These are phyloP conservation scores for Carassius carassius DNA, from an alignment of 2,113 vertebrate species.

Conservation along the genomic window DNA sequence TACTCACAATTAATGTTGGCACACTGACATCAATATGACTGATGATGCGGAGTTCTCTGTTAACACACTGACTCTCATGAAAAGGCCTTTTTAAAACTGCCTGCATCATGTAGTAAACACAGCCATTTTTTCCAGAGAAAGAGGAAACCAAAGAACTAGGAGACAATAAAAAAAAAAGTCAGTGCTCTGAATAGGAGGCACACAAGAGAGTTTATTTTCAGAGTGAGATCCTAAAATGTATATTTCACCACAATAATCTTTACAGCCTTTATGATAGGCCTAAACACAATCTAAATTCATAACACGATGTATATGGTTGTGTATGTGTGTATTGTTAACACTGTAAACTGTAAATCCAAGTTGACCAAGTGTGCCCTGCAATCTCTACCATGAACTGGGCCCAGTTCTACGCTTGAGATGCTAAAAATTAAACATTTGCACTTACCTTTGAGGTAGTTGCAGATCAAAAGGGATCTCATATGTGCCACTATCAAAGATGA, in stretches of 20 bases:
- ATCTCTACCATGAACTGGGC: background rate
- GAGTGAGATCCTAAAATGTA: too few species aligned
- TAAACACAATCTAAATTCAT: too few species aligned
- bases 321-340: too few species aligned
- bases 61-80: conserved; percentile 70
- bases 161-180: conserved; percentile 43
- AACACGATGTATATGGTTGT: too few species aligned
- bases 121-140: conserved; percentile 81
- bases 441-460: conserved; percentile 82
- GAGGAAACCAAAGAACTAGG: conserved; percentile 81
- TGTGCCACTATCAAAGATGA: conserved; percentile 75
- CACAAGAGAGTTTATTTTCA: too few species aligned
- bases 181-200: background rate
- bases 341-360: too few species aligned
- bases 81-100: conserved; percentile 75
- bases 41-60: conserved; percentile 78
- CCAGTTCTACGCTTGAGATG: background rate
- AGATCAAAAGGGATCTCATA: conserved; percentile 82
- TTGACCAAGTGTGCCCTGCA: too few species aligned
- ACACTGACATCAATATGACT: conserved; percentile 81
- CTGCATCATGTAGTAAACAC: conserved; percentile 77
- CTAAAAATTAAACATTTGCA: conserved; percentile 25
- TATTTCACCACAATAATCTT: too few species aligned
- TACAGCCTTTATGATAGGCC: too few species aligned
- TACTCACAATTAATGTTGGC: conserved; percentile 78